Conservation (phyloP, 2,888 invertebrate species). For the Serripes groenlandicus region DNA sequence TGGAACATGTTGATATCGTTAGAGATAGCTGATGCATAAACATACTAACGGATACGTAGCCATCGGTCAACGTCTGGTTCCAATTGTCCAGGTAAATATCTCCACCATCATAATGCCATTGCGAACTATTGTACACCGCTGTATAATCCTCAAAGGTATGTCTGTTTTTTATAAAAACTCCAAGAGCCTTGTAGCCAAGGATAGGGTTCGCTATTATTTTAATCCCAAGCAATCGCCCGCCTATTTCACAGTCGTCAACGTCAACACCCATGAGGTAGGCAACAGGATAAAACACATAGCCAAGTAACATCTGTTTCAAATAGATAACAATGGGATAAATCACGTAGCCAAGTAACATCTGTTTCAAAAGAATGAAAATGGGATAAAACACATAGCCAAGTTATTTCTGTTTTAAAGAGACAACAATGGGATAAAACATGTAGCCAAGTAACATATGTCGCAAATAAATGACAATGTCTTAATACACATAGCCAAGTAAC, state of each 20-base stretch:
- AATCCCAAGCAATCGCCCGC: conserved; percentile 46
- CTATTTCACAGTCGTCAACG: conserved; percentile 34
- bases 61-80: conserved; percentile 66
- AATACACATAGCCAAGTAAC: too few relatives aligned
- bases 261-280: conserved; percentile 58
- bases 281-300: conserved; percentile 63
- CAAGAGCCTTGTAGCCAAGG: conserved; percentile 47
- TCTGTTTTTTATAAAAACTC: conserved; percentile 48
- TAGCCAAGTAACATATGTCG: conserved; percentile 52
- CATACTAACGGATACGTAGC: conserved; percentile 63
- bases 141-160: conserved; percentile 52
- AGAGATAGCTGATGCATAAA: too few relatives aligned
- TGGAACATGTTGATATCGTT: too few relatives aligned
- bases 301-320: conserved; percentile 40
- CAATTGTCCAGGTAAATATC: conserved; percentile 63
- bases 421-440: conserved; percentile 60
- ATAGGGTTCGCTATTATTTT: conserved; percentile 27
- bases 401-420: too few relatives aligned
- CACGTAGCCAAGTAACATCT: too few relatives aligned
- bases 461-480: neutral
- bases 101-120: conserved; percentile 46
- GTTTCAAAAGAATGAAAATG: too few relatives aligned
- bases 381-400: too few relatives aligned
- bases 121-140: conserved; percentile 45
- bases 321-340: too few relatives aligned